Conservation (phyloP, 2,888 invertebrate genomes). For the Euplagia quadripunctaria region DNA sequence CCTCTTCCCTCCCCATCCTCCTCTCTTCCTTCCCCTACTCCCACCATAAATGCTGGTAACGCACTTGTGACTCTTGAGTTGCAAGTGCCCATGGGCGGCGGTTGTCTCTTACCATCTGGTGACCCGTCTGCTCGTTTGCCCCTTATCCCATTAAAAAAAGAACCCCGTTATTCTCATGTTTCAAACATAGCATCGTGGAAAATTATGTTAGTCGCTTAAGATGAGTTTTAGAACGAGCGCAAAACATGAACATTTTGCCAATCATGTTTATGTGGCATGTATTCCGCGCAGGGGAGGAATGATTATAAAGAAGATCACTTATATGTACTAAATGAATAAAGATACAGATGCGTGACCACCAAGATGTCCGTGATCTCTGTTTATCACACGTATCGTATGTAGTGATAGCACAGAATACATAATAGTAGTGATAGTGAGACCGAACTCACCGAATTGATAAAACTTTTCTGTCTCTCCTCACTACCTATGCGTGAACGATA, state of each 20-base stretch:
- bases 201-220: background rate
- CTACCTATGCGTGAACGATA: background rate
- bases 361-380: constrained; percentile 4
- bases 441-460: background rate
- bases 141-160: background rate
- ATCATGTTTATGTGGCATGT: constrained; percentile 3
- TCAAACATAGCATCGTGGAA: background rate
- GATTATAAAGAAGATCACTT: background rate
- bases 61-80: too few relatives aligned
- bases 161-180: background rate
- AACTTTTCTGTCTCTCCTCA: background rate
- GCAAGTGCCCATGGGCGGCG: too few relatives aligned
- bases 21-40: too few relatives aligned
- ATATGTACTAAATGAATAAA: background rate
- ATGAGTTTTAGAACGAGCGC: background rate
- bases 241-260: background rate
- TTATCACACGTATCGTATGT: constrained; percentile 5
- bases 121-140: background rate
- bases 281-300: background rate
- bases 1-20: too few relatives aligned
- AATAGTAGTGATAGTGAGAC: background rate
- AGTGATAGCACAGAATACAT: too few relatives aligned
- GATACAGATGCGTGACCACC: background rate
- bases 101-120: too few relatives aligned
- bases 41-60: too few relatives aligned